phyloP scores from a whole-genome alignment of 2,888 invertebrate species.

The Ptilodon capucinus region DNA sequence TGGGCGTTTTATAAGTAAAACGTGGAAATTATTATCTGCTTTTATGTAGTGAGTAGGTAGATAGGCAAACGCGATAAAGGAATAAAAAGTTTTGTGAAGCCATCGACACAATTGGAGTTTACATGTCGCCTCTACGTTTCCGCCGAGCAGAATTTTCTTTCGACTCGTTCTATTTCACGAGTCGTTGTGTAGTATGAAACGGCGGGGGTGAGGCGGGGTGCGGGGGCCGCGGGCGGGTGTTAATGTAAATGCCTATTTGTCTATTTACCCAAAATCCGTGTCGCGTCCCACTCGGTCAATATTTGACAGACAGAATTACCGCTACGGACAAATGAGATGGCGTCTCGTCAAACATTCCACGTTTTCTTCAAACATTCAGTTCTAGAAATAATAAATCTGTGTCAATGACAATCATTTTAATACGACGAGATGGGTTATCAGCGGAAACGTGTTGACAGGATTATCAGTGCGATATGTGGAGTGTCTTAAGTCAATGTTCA shows the following conservation, averaged over 20 bases:
- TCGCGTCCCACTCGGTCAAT: slow-evolving; percentile 78
- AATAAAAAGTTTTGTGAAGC: slow-evolving; percentile 13
- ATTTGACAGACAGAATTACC: slow-evolving; percentile 76
- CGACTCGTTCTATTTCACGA: slow-evolving; percentile 36
- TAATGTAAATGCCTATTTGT: slow-evolving; percentile 78
- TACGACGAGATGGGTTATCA: slow-evolving; percentile 39
- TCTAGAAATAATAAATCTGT: slow-evolving; percentile 41
- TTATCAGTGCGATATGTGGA: slow-evolving; percentile 62
- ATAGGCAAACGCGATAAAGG: too few relatives aligned
- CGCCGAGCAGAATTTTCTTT: slow-evolving; percentile 34
- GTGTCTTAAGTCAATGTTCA: slow-evolving; percentile 72
- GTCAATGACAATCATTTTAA: slow-evolving; percentile 41
- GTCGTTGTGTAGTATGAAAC: slow-evolving; percentile 16
- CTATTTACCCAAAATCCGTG: slow-evolving; percentile 78
- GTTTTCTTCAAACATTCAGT: slow-evolving; percentile 54
- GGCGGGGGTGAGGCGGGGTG: slow-evolving; percentile 21
- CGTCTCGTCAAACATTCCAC: slow-evolving; percentile 56
- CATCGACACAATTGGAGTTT: slow-evolving; percentile 29
- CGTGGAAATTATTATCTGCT: too few relatives aligned
- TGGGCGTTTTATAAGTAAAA: too few relatives aligned
- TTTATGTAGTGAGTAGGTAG: too few relatives aligned
- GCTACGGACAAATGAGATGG: slow-evolving; percentile 74
- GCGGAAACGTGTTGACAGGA: slow-evolving; percentile 54
- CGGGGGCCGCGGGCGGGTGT: slow-evolving; percentile 48
- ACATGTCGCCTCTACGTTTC: slow-evolving; percentile 35